A percentile compares a stretch with the other conserved stretches of the same genome.
Conservation (phyloP, 2,113 vertebrate genomes). For the Rhinogobius similis region DNA sequence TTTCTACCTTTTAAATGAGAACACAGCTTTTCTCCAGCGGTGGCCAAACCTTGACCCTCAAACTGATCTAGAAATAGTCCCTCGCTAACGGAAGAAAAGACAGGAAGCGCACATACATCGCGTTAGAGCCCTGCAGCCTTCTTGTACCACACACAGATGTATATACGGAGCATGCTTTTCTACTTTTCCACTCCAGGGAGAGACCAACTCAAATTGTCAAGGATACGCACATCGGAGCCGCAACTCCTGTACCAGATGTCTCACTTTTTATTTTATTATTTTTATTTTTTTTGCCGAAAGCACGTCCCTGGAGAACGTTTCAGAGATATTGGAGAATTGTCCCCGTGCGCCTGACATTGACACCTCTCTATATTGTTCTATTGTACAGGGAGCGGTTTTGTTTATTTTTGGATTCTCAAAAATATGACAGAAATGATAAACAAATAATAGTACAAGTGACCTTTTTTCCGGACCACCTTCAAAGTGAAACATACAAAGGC, state of each 20-base stretch:
- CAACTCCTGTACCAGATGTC: conserved; percentile 62
- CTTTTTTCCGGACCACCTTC: not conserved
- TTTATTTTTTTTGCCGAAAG: conserved; percentile 16
- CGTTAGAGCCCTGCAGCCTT: conserved; percentile 49
- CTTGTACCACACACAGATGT: conserved; percentile 41
- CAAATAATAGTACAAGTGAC: not conserved
- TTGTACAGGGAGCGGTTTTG: not conserved
- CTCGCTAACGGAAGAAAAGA: conserved; percentile 65
- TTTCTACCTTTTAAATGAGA: conserved; percentile 71
- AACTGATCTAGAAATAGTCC: conserved; percentile 78
- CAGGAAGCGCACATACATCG: conserved; percentile 62
- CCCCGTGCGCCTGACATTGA: conserved; percentile 5
- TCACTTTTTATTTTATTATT: conserved; percentile 38
- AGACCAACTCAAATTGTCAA: conserved; percentile 57
- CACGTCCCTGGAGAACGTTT: conserved; percentile 36
- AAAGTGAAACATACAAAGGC: not conserved
- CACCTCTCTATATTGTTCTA: not conserved
- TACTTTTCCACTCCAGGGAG: conserved; percentile 60
- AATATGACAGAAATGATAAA: not conserved
- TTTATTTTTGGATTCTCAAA: conserved; percentile 15
- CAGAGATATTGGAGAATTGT: conserved; percentile 15
- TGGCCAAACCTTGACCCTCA: conserved; percentile 81
- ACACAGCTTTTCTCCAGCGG: conserved; percentile 74
- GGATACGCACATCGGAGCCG: conserved; percentile 16
- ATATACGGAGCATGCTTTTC: conserved; percentile 42